Percentiles rank a stretch among this genome's conserved stretches.
phyloP scores from a whole-genome alignment of 2,797 vertebrate species.

The Acropternis orthonyx region DNA sequence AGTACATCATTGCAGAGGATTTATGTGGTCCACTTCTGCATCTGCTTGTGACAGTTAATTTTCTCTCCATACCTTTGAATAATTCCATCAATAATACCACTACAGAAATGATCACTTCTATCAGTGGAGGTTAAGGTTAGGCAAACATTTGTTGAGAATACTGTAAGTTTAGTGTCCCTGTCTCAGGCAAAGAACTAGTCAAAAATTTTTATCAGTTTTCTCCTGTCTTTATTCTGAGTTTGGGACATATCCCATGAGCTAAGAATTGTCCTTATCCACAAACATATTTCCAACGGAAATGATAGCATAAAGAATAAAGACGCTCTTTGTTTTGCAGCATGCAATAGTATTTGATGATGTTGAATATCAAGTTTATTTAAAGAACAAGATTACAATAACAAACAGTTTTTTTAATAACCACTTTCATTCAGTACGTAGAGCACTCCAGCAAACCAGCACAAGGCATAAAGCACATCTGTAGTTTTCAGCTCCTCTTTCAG shows the following conservation, averaged over 20 bases:
- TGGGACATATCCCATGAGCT: not conserved
- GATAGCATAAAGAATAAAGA: not conserved
- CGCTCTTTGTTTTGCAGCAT: not conserved
- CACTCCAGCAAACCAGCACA: not conserved
- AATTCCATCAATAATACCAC: not conserved
- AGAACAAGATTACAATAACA: slow-evolving; percentile 14
- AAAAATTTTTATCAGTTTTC: not conserved
- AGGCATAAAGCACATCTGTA: not conserved
- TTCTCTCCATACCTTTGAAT: not conserved
- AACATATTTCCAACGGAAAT: not conserved
- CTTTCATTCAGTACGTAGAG: not conserved
- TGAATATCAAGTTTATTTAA: slow-evolving; percentile 1
- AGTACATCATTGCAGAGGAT: not conserved
- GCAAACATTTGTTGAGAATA: not conserved
- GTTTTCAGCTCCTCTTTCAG: not conserved
- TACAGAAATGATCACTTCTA: not conserved
- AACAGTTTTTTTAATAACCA: not conserved
- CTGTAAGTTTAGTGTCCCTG: not conserved
- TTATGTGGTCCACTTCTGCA: not conserved
- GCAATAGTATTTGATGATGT: slow-evolving; percentile 7
- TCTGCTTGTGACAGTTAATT: not conserved
- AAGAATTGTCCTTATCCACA: not conserved
- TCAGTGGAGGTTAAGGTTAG: not conserved
- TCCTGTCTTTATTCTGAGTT: not conserved
- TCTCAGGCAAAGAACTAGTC: not conserved